Evolutionary conservation across 37 sponge, comb jelly and placozoan genomes (phyloP).

Genomic region (Ephydatia muelleri): DNA sequence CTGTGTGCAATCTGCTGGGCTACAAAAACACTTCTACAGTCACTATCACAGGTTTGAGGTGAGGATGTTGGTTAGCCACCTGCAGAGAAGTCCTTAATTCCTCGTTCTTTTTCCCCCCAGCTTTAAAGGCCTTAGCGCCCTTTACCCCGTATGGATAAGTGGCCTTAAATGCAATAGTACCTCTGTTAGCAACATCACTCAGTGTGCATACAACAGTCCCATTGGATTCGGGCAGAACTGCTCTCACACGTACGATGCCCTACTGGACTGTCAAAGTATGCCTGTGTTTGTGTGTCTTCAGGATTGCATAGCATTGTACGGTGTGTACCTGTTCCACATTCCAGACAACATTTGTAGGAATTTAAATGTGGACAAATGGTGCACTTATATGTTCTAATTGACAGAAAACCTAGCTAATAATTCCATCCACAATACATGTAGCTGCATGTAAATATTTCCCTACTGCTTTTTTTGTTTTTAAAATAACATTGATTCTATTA

Average conservation of each 20-base stretch:
- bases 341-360: no score
- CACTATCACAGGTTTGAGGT: neutral
- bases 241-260: neutral
- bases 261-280: neutral
- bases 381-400: no score
- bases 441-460: no score
- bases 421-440: no score
- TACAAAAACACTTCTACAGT: neutral
- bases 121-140: neutral
- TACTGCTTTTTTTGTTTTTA: no score
- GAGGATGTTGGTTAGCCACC: neutral
- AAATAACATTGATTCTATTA: no score
- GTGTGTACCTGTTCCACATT: no score
- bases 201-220: neutral
- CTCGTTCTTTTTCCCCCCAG: neutral
- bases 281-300: neutral
- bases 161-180: neutral
- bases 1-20: neutral
- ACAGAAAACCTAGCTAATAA: no score
- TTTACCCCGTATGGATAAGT: neutral
- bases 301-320: no score
- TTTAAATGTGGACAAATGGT: no score
- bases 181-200: neutral
- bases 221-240: neutral
- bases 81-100: no score